These are phyloP conservation scores for Nothoprocta perdicaria DNA, from an alignment of 2,113 vertebrate genomes.

Conservation along the genomic window DNA sequence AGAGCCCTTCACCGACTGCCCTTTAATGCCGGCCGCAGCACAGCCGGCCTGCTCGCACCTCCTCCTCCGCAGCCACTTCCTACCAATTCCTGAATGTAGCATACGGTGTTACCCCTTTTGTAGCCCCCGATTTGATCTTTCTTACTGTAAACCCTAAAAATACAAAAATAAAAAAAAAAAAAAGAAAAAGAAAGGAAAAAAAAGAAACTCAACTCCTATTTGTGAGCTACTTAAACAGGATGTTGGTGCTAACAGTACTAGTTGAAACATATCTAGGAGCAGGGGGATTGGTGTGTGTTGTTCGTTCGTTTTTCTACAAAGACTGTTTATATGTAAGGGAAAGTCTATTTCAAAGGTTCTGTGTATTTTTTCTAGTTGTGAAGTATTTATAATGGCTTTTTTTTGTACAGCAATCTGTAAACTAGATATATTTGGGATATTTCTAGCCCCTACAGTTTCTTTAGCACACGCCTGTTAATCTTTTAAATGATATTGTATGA, in stretches of 20 bases:
- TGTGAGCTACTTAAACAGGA: background rate
- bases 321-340: constrained; percentile 86
- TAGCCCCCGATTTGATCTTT: background rate
- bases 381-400: constrained; percentile 93
- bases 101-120: background rate
- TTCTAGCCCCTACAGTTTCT: constrained; percentile 77
- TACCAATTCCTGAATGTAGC: background rate
- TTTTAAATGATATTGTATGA: constrained; percentile 76
- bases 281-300: background rate
- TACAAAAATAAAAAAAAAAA: background rate
- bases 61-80: background rate
- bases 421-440: constrained; percentile 82
- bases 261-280: constrained; percentile 52
- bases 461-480: constrained; percentile 78
- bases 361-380: constrained; percentile 95
- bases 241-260: constrained; percentile 81
- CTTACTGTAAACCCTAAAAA: background rate
- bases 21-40: background rate
- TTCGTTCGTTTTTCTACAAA: constrained; percentile 77
- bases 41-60: background rate
- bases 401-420: constrained; percentile 90
- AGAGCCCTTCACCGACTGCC: background rate
- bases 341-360: constrained; percentile 86
- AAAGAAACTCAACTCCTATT: constrained; percentile 23
- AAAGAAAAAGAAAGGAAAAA: too few relatives aligned